phyloP scores from a whole-genome alignment of 2,797 vertebrate genomes.

The Petrocephalus schoutedeni region DNA sequence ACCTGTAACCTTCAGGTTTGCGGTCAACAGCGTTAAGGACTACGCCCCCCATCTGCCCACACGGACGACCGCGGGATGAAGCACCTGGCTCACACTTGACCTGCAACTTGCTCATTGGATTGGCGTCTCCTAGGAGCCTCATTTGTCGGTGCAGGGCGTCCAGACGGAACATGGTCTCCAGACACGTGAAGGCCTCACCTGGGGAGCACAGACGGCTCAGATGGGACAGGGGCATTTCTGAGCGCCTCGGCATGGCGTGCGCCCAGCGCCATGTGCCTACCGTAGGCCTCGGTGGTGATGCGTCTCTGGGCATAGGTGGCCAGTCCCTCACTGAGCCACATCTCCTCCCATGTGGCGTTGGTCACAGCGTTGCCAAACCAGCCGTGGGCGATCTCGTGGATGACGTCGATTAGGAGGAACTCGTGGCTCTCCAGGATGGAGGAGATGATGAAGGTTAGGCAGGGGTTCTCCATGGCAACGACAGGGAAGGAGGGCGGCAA shows the following conservation, averaged over 20 bases:
- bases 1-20: neutral
- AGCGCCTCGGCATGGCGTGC: neutral
- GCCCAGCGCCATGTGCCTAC: constrained; percentile 46
- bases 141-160: constrained; percentile 92
- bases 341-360: constrained; percentile 95
- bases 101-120: constrained; percentile 87
- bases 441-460: constrained; percentile 94
- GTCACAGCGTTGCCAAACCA: constrained; percentile 97
- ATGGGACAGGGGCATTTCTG: too few relatives aligned
- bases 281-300: constrained; percentile 87
- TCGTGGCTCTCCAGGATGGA: constrained; percentile 94
- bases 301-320: constrained; percentile 91
- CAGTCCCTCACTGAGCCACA: constrained; percentile 95
- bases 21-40: neutral
- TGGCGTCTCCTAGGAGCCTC: constrained; percentile 88
- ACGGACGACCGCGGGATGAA: neutral
- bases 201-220: neutral
- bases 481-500: constrained; percentile 94
- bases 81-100: constrained; percentile 85
- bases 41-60: neutral
- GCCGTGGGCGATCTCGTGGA: constrained; percentile 91
- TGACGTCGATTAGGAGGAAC: constrained; percentile 87
- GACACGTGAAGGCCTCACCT: constrained; percentile 90
- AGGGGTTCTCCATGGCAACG: constrained; percentile 97
- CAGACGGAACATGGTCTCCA: constrained; percentile 88